phyloP scores from a whole-genome alignment of 2,888 invertebrate species.

The Oligia latruncula region DNA sequence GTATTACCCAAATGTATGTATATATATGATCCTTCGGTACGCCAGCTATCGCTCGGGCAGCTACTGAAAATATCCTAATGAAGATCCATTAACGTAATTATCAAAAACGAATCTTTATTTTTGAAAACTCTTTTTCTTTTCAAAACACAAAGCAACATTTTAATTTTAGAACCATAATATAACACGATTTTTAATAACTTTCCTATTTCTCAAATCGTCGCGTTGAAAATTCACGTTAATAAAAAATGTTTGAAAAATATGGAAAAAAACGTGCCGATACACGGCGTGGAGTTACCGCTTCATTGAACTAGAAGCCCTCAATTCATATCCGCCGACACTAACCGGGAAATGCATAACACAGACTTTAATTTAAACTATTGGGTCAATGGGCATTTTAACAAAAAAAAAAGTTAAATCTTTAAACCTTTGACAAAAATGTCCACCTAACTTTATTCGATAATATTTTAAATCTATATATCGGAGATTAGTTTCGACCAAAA shows the following conservation, averaged over 20 bases:
- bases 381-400: too few relatives aligned
- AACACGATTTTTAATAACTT: neutral
- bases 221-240: neutral
- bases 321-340: slow-evolving; percentile 55
- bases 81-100: neutral
- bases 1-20: neutral
- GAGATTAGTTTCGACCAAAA: too few relatives aligned
- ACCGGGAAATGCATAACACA: slow-evolving; percentile 17
- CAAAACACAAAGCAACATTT: neutral
- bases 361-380: too few relatives aligned
- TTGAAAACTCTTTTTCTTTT: neutral
- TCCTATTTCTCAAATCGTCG: neutral
- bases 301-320: slow-evolving; percentile 62
- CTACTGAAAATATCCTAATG: neutral
- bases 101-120: neutral
- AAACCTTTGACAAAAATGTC: too few relatives aligned
- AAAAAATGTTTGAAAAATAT: slow-evolving; percentile 1
- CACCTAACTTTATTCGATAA: too few relatives aligned
- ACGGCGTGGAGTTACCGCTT: slow-evolving; percentile 53
- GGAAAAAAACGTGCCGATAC: slow-evolving; percentile 43
- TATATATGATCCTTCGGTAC: too few relatives aligned
- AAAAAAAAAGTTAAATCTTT: too few relatives aligned
- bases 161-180: neutral
- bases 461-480: too few relatives aligned
- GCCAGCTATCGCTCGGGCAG: neutral